Evolutionary conservation across 92 coral and sea anemone species (phyloP).

Genomic region (Bergia sp.): DNA sequence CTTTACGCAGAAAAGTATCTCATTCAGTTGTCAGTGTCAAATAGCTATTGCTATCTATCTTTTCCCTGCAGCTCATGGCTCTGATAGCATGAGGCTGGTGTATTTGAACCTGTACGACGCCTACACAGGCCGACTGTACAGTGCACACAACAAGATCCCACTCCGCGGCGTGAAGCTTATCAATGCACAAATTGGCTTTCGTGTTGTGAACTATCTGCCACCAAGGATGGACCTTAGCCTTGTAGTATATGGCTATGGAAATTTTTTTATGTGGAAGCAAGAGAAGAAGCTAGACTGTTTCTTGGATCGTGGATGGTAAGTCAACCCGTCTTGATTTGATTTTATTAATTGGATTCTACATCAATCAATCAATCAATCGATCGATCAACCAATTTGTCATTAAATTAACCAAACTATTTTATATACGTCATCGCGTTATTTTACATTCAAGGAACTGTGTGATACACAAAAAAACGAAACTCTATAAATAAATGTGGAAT

Average conservation of each 20-base stretch:
- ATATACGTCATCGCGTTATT: too few species aligned
- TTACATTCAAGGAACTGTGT: too few species aligned
- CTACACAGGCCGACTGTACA: neutral
- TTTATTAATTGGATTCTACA: too few species aligned
- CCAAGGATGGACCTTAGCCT: neutral
- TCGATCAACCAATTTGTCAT: neutral
- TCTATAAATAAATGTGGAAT: too few species aligned
- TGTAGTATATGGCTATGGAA: neutral
- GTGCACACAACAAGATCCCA: neutral
- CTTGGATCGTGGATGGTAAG: neutral
- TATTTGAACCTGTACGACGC: neutral
- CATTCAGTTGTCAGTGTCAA: neutral
- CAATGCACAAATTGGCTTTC: neutral
- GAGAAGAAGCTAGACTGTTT: neutral
- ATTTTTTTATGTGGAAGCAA: neutral
- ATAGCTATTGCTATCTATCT: neutral
- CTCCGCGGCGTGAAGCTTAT: neutral
- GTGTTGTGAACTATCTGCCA: neutral
- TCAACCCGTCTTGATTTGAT: neutral
- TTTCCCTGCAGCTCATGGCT: neutral
- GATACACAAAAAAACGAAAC: neutral
- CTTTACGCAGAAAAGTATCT: neutral
- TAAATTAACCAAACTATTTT: neutral
- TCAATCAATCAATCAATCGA: neutral
- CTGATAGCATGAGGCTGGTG: neutral